Evolutionary conservation across 2,113 vertebrate species (phyloP).

Genomic region (Stomatorhinus ivindoensis): DNA sequence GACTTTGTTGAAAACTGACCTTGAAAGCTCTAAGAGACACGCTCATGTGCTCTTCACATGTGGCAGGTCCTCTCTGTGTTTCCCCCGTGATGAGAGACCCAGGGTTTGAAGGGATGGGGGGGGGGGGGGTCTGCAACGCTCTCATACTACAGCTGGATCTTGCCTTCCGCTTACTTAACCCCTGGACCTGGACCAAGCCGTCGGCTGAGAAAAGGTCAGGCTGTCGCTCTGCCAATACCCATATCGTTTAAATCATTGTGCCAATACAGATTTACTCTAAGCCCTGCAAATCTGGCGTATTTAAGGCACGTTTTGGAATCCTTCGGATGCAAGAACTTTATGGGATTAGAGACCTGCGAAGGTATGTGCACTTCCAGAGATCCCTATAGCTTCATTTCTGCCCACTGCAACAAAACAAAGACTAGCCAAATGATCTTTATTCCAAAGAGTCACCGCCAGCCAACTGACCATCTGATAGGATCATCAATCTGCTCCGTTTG

Average conservation of each 20-base stretch:
- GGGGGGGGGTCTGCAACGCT: neutral
- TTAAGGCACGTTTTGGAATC: neutral
- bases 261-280: neutral
- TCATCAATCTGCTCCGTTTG: neutral
- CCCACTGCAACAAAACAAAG: neutral
- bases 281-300: neutral
- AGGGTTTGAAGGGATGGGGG: neutral
- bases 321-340: neutral
- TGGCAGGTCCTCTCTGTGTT: too few species aligned
- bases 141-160: conserved; percentile 36
- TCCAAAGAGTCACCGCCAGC: neutral
- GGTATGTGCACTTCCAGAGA: neutral
- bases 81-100: neutral
- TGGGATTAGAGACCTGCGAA: neutral
- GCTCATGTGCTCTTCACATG: neutral
- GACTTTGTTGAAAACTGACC: conserved; percentile 21
- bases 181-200: neutral
- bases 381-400: neutral
- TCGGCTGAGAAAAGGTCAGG: neutral
- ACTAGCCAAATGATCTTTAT: neutral
- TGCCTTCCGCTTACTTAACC: conserved; percentile 29
- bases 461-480: neutral
- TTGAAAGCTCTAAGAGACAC: conserved; percentile 1
- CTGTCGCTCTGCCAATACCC: neutral
- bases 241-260: neutral